Evolutionary conservation across 1,140 invertebrate genomes (phyloP).

Genomic region (Colletes gigas): DNA sequence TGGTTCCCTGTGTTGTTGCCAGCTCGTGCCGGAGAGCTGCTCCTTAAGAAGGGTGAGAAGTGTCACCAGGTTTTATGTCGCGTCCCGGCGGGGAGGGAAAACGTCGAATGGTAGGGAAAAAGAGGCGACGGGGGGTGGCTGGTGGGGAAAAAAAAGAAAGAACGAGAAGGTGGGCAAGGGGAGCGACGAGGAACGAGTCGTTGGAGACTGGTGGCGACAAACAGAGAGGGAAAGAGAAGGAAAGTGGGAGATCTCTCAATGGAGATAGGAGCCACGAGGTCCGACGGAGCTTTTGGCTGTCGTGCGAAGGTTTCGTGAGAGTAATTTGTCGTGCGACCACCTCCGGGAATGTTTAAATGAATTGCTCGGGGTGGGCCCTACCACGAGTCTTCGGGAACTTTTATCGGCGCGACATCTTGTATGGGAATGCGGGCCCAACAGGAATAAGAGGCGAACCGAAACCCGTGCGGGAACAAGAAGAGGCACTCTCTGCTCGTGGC

Average conservation of each 20-base stretch:
- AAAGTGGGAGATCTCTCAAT: constrained; percentile 74
- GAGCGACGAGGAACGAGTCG: neutral
- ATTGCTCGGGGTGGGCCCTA: constrained; percentile 75
- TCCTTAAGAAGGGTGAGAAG: constrained; percentile 74
- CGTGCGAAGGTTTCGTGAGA: constrained; percentile 74
- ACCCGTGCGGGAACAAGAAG: constrained; percentile 36
- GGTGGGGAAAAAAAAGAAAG: neutral
- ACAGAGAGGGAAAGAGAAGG: constrained; percentile 35
- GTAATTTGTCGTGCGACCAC: constrained; percentile 82
- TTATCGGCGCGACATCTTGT: constrained; percentile 82
- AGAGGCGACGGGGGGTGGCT: constrained; percentile 37
- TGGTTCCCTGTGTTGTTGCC: constrained; percentile 49
- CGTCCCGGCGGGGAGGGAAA: constrained; percentile 25
- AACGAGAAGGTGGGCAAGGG: neutral
- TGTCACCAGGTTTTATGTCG: constrained; percentile 71
- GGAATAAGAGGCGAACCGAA: constrained; percentile 70
- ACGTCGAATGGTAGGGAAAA: constrained; percentile 24
- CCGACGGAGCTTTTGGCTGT: constrained; percentile 68
- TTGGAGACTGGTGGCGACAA: neutral
- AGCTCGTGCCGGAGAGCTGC: constrained; percentile 63
- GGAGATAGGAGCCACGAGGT: constrained; percentile 73
- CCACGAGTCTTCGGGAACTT: constrained; percentile 68
- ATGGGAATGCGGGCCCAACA: constrained; percentile 79
- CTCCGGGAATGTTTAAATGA: constrained; percentile 82
- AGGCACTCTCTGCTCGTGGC: constrained; percentile 35